These are phyloP conservation scores for Tuta absoluta DNA, from an alignment of 2,888 invertebrate genomes.

Conservation along the genomic window DNA sequence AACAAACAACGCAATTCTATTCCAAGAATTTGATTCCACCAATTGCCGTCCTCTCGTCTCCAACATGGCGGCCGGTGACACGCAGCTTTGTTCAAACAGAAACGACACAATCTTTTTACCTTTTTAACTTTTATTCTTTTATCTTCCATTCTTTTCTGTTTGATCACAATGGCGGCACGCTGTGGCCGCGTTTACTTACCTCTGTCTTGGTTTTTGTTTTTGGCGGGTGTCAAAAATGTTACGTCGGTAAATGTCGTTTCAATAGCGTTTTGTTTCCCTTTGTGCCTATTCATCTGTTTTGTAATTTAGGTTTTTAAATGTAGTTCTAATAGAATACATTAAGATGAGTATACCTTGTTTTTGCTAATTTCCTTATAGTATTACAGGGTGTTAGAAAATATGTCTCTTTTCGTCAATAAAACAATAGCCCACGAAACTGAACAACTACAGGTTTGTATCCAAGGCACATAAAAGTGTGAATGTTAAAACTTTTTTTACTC, in stretches of 20 bases:
- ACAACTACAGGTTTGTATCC: too few species aligned
- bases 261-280: slow-evolving; percentile 12
- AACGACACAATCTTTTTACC: slow-evolving; percentile 74
- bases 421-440: too few species aligned
- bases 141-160: slow-evolving; percentile 53
- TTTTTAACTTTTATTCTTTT: slow-evolving; percentile 63
- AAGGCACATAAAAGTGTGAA: too few species aligned
- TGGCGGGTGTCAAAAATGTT: slow-evolving; percentile 29
- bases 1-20: slow-evolving; percentile 7
- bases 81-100: slow-evolving; percentile 77
- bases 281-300: background rate
- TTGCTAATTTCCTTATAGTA: too few species aligned
- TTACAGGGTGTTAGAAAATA: too few species aligned
- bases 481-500: too few species aligned
- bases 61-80: slow-evolving; percentile 77
- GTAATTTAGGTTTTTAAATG: too few species aligned
- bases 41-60: slow-evolving; percentile 36
- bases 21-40: slow-evolving; percentile 32
- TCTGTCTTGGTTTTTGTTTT: slow-evolving; percentile 48
- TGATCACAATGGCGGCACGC: slow-evolving; percentile 70
- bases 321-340: too few species aligned
- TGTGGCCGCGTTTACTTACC: slow-evolving; percentile 72
- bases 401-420: too few species aligned
- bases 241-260: slow-evolving; percentile 19
- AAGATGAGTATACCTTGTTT: too few species aligned